phyloP scores from a whole-genome alignment of 2,797 vertebrate species.

The Bucorvus abyssinicus region DNA sequence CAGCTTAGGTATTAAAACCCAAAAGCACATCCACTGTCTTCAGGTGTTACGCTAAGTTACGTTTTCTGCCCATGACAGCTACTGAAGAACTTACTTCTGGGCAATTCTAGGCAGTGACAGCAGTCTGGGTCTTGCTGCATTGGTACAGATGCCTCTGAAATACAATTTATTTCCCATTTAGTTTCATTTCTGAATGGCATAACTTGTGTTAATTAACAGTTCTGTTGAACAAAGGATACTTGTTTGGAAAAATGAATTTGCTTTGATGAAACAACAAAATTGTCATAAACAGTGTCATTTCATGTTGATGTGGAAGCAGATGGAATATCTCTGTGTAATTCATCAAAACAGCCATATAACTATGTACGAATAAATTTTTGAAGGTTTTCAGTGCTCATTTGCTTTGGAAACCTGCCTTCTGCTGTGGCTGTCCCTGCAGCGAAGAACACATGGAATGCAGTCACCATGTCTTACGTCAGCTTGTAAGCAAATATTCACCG shows the following conservation, averaged over 20 bases:
- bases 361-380: neutral
- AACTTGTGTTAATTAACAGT: neutral
- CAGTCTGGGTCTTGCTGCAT: neutral
- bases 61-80: neutral
- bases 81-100: neutral
- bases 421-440: neutral
- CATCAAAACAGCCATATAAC: neutral
- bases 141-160: neutral
- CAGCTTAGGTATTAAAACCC: neutral
- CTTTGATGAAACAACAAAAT: neutral
- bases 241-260: neutral
- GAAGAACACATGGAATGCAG: neutral
- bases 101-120: neutral
- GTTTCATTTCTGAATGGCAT: neutral
- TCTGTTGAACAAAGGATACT: neutral
- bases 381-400: neutral
- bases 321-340: neutral
- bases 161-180: neutral
- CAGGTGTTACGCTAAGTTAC: neutral
- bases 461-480: accelerated
- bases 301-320: neutral
- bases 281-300: neutral
- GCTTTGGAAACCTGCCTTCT: neutral
- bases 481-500: neutral
- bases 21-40: neutral